Evolutionary conservation across 1,140 invertebrate genomes (phyloP), one percentile per base, ranked within the genome.

Genomic region (Coenobita brevimanus): DNA sequence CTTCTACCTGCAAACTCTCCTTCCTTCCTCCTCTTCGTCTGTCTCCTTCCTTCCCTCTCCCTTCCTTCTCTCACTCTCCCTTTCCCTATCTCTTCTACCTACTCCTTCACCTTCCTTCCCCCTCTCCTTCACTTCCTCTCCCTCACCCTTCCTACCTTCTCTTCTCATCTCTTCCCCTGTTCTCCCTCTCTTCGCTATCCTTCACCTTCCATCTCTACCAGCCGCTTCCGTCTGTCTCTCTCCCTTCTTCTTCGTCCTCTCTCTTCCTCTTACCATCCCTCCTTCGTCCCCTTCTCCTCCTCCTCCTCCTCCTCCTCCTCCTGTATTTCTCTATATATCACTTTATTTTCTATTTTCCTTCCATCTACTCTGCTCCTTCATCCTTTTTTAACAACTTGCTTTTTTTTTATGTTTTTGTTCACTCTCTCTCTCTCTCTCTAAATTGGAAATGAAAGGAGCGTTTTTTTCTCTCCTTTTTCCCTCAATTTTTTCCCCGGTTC

Each of bases 391-490:
- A 57, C n/a, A 57, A 13, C 13, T 57, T 57, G 10, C 13, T 57
- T 57, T 13, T 57, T 57, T 13, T 57, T 57, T n/a, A 10, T 57
- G 54, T 57, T 13, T 57, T 57, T n/a, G 54, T 57, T 10, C 10
- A 10, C 54, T 57, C n/a, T 10, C n/a, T 57, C n/a, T 57, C n/a
- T 57, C n/a, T 57, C n/a, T 57, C n/a, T 57, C n/a, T 57, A 57
- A 13, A 10, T 57, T n/a, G 54, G 13, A 13, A 10, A 57, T 57
- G 54, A 13, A 13, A 10, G 54, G 13, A 13, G 13, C 54, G 10
- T 57, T n/a, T 57, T 57, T 57, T 57, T 57, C 54, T 57, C n/a
- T 57, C 54, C 54, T 57, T 57, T n/a, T 57, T 57, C 54, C 54
- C 54, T n/a, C n/a, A n/a, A n/a, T n/a, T n/a, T n/a, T n/a, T n/a